Evolutionary conservation across 2,797 vertebrate species (phyloP), one percentile per base, ranked within the genome.

Genomic region (Scolopax rusticola): DNA sequence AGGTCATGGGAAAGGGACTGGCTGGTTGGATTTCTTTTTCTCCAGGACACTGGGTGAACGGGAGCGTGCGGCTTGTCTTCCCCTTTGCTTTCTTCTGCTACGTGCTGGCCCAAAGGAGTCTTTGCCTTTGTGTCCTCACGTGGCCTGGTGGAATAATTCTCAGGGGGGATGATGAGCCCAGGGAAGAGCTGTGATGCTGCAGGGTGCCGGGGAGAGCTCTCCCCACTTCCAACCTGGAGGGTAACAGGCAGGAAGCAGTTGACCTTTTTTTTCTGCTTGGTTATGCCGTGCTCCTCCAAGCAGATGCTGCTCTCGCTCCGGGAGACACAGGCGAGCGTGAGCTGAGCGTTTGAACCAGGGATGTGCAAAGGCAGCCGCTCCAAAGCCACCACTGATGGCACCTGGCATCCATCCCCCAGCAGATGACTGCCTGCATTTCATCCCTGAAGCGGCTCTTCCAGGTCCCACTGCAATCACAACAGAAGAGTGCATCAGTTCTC

Each of bases 251-350:
- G 53, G 75, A 67, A 75, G 56, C 10, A 11, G 25, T 21, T 96
- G 84, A 89, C 84, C 64, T 93, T 89, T 92, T 92, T 73, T 45
- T 68, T 59, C 81, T 89, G 40, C 75, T 89, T 16, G 19, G n/a
- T 50, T 90, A 65, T 78, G 61, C 53, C 0, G 0, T 16, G 28
- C 18, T 74, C n/a, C 12, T 68, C 57, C 0, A 25, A 95, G 73
- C 81, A 85, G 68, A 89, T 71, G 68, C 81, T 80, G 56, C 38
- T 61, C 30, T 85, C 2, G 0, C 51, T 53, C 25, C 2, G 17
- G 40, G 61, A 71, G 45, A 76, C 10, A 17, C 43, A 71, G 54
- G 38, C 2, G 6, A 63, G 1, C 0, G 0, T 12, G 40, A 88
- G 36, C 47, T 12, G 38, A 83, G 53, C 7, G 9, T 27, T 63